Evolutionary conservation across 2,888 invertebrate genomes (phyloP), one percentile per base, ranked within the genome.

Genomic region (Parelbella ahira): DNA sequence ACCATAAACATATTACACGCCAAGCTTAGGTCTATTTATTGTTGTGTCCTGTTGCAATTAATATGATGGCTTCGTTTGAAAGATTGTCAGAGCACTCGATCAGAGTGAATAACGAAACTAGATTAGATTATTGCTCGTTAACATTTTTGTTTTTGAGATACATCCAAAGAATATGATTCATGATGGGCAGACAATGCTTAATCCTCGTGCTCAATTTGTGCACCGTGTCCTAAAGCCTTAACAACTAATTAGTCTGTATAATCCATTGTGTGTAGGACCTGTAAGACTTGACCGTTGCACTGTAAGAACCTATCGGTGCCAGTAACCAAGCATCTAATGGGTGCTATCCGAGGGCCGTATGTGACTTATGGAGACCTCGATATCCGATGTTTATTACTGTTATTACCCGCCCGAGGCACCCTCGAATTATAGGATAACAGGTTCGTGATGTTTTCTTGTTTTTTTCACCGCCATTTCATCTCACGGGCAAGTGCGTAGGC

Each of bases 331-430:
- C 53, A 51, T 54, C 53, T 63, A 64, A 68, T 63, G 58, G 45
- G 48, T 32, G 49, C 43, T 56, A 50, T 48, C 47, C 27, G 30
- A 42, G 50, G 45, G 45, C 29, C 24, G 34, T 42, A 53, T 56
- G 78, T 81, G 79, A 80, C 75, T 80, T 81, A 80, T 80, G 74
- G 64, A 48, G 28, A n/a, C 53, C 58, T 51, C 53, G 46, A n/a
- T 57, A 61, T 56, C 54, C 55, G 56, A 61, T 63, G 50, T 60
- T 79, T 77, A 81, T 81, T 73, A 81, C 78, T 65, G 79, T 78
- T 75, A 82, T 82, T 82, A 81, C 51, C 42, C 45, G 72, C 76
- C 61, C 42, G 53, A 52, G 67, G 76, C 69, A n/a, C 44, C 56
- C 65, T 63, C 70, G 70, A 74, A 74, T 74, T 75, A 70, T 67